Evolutionary conservation across 2,113 vertebrate species (phyloP), one percentile per base, ranked within the genome.

Genomic region (Promerops cafer): DNA sequence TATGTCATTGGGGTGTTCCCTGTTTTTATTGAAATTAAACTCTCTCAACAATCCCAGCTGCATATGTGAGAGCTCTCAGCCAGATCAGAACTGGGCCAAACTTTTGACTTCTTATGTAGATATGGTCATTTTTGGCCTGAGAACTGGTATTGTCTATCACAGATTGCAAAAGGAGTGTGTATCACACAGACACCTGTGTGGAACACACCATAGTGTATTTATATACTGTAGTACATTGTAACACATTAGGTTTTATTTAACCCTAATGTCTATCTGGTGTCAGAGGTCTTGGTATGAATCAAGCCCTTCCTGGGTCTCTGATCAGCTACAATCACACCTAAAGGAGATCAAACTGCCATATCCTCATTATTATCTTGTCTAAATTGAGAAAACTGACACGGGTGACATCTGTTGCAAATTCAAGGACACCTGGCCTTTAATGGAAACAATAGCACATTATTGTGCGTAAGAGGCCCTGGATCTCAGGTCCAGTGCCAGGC

Each of bases 401-500:
- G 16, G 9, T 50, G 92, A 33, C 17, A 27, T 54, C 16, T 42
- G 9, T 27, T 80, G 35, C 17, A 52, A 91, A 60, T 14, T 52
- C 27, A 33, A 4, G 13, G 22, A 28, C 28, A 26, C 28, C 11
- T 31, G 33, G 37, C 15, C 44, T 17, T 50, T 40, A 35, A 1
- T 68, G 39, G 57, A 83, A 86, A 17, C 14, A 65, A 14, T 1
- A 40, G 6, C 39, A 53, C 53, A 9, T 9, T 23, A 8, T 4
- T 44, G 15, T 35, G 30, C 9, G 19, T 22, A 59, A 64, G 24
- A 83, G 11, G 31, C 19, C 11, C 19, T 64, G 68, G 13, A 65
- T 61, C 40, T 65, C 0, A 0, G 4, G 11, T 44, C 11, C 45
- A 70, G 19, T 1, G 3, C 16, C 28, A 69, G 26, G 17, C 10